A percentile compares a stretch with the other conserved stretches of the same genome.
Evolutionary conservation across 92 coral and sea anemone species (phyloP).

Genomic region (Pocillopora grandis): DNA sequence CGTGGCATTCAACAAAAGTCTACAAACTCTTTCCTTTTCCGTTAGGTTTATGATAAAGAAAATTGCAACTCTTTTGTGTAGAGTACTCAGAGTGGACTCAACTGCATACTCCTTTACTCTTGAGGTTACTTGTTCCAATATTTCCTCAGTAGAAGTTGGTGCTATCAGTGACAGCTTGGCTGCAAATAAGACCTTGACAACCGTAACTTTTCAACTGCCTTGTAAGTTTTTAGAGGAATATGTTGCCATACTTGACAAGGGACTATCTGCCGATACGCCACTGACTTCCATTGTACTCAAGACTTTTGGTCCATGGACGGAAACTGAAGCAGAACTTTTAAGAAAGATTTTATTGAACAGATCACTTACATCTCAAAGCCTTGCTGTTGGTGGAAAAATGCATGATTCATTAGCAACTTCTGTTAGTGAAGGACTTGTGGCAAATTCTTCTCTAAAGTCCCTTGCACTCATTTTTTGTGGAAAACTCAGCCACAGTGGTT

Average conservation of each 20-base stretch:
- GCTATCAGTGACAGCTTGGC: background rate
- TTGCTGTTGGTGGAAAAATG: background rate
- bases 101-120: background rate
- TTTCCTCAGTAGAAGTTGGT: background rate
- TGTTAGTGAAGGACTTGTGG: background rate
- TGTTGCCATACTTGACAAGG: background rate
- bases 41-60: background rate
- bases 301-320: background rate
- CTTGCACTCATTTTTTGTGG: background rate
- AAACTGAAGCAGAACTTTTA: background rate
- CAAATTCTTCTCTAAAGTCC: background rate
- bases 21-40: background rate
- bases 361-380: background rate
- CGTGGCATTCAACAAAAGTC: background rate
- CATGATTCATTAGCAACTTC: background rate
- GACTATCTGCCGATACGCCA: constrained; percentile 13
- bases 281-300: constrained; percentile 5
- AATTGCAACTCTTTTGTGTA: background rate
- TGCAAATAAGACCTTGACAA: background rate
- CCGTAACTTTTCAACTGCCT: background rate
- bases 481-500: background rate
- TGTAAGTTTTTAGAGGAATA: background rate
- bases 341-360: background rate
- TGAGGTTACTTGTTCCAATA: no score
- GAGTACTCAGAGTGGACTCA: background rate